These are phyloP conservation scores for Digitonthophagus gazella DNA, from an alignment of 2,888 invertebrate genomes.

Conservation along the genomic window DNA sequence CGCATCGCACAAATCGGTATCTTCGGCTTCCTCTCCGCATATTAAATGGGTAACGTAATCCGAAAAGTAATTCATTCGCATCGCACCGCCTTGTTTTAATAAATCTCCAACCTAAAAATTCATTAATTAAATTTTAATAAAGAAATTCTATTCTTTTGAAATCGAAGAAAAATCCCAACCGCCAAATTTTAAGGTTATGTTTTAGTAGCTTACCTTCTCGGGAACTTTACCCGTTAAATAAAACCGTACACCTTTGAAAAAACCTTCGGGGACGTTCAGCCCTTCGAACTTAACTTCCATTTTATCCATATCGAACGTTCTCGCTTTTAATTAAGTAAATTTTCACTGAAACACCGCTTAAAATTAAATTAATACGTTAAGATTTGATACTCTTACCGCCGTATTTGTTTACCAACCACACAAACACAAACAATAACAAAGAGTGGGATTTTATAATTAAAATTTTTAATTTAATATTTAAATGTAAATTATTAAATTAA, in stretches of 20 bases:
- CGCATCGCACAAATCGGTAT: conserved; percentile 85
- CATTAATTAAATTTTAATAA: not conserved
- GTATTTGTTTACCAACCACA: too few species aligned
- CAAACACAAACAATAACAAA: too few species aligned
- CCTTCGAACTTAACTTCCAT: conserved; percentile 50
- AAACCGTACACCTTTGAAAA: conserved; percentile 83
- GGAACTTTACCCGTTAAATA: conserved; percentile 77
- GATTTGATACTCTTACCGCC: too few species aligned
- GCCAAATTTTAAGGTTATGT: conserved; percentile 28
- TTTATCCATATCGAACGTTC: not conserved
- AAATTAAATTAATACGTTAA: not conserved
- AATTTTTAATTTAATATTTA: too few species aligned
- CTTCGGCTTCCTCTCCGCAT: conserved; percentile 80
- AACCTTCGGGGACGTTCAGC: conserved; percentile 55
- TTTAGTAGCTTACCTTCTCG: conserved; percentile 59
- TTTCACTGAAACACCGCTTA: not conserved
- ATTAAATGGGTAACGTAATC: conserved; percentile 92
- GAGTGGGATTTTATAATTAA: too few species aligned
- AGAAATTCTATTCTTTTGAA: not conserved
- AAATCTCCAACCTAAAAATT: not conserved
- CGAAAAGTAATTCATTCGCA: conserved; percentile 81
- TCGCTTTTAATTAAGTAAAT: not conserved
- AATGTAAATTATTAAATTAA: too few species aligned
- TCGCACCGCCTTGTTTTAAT: conserved; percentile 69
- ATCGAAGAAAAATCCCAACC: conserved; percentile 1